Evolutionary conservation across 2,888 invertebrate species (phyloP), one percentile per base, ranked within the genome.

Genomic region (Gari tellinella): DNA sequence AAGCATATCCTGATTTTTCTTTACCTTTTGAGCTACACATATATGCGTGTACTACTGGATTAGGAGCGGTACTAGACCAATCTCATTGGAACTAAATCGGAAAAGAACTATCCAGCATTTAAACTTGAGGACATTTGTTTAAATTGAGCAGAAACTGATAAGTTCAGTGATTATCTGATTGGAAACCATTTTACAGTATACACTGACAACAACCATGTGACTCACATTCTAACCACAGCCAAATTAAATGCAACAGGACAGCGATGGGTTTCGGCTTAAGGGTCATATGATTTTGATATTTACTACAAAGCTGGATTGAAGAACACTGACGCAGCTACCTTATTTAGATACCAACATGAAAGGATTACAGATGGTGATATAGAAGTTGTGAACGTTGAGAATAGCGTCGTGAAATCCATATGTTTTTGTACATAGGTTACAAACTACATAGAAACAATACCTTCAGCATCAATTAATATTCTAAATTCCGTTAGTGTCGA

Each of bases 11-110:
- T 26, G 41, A 64, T 31, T 58, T 63, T 37, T 23, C 23, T 0
- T 8, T n/a, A n/a, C 61, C 60, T 14, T 72, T 68, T 56, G 62
- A 68, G 26, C 56, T 68, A 2, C 68, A 68, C 21, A 60, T 53
- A 26, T 49, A 66, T 66, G 31, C 31, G 4, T 7, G 31, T 31
- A 31, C 31, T 7, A 31, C 31, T 31, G 4, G 31, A 10, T 31
- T 10, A 31, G 31, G 31, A 31, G 4, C 4, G 31, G 10, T 31
- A 4, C 4, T 10, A 31, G 31, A 31, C 4, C 5, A 31, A 31
- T 7, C 5, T 31, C 31, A 31, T 31, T 31, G 31, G 5, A 31
- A 7, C 5, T 10, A 31, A 31, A 10, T 31, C 31, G 31, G 31
- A 31, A 31, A 31, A 31, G 31, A 31, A 31, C 10, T 31, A 31